Evolutionary conservation across 2,113 vertebrate species (phyloP), one percentile per base, ranked within the genome.

Genomic region (Neofelis nebulosa): DNA sequence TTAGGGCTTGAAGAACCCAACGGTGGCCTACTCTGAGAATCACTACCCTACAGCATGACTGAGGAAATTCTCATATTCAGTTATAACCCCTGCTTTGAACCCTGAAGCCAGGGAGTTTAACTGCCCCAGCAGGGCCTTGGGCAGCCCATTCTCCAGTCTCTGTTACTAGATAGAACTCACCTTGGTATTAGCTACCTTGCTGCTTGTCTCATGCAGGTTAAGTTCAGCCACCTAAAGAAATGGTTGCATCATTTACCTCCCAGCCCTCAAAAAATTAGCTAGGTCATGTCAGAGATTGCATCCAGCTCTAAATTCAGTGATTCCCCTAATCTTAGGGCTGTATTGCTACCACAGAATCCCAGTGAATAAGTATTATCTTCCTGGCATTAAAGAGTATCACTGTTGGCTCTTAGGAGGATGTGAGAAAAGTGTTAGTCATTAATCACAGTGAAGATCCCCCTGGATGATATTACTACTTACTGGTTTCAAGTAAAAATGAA

Each of bases 401-500:
- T 91, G 33, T 79, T 91, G 82, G 27, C 27, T 61, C 71, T 41
- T 52, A n/a, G 38, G 13, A 71, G 33, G n/a, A 68, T 80, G 80
- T 55, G 29, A 82, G 68, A 91, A 92, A 27, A 89, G 29, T 33
- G 21, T 76, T 89, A 71, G 41, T 84, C 29, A 81, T 92, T 94
- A 94, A 76, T 89, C 36, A 66, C 52, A 82, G 74, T 55, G 50
- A 92, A 65, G 23, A 33, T 63, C 55, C 14, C 74, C 48, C 27
- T 88, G 63, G 83, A n/a, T 91, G 61, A 89, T 91, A 50, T 87
- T 81, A 87, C 15, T 55, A 55, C 74, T 55, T 74, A 79, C 0
- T 73, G 50, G 29, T 93, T 95, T 82, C 63, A 89, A 73, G 15
- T 95, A 86, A 91, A 83, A 94, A 79, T 93, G 38, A 85, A 85